Evolutionary conservation across 2,113 vertebrate genomes (phyloP).

Genomic region (Arvicanthis niloticus): DNA sequence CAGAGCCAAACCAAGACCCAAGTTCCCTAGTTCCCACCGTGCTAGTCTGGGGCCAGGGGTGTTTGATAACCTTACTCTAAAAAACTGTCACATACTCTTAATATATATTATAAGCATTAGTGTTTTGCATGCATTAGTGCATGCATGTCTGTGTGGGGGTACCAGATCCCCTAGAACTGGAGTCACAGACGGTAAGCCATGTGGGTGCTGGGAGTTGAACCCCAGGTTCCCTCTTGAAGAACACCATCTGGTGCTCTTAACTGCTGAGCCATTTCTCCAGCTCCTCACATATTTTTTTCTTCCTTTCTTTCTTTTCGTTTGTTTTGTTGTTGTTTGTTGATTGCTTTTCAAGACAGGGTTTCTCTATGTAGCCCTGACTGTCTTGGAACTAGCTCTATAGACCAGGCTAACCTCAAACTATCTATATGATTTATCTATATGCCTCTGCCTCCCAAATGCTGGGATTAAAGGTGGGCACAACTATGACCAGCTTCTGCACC

Average conservation of each 20-base stretch:
- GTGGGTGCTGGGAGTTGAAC: neutral
- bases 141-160: neutral
- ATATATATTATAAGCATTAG: neutral
- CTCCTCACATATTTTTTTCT: no score
- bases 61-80: neutral
- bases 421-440: no score
- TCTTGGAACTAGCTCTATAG: no score
- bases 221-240: neutral
- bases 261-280: neutral
- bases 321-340: no score
- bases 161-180: neutral
- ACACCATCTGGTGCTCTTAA: neutral
- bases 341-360: no score
- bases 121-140: neutral
- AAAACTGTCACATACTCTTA: neutral
- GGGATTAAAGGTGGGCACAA: no score
- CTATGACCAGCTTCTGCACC: no score
- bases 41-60: neutral
- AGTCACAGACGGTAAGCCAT: neutral
- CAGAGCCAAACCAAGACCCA: neutral
- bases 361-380: no score
- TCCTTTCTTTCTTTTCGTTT: no score
- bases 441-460: no score
- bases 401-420: no score
- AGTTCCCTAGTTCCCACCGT: neutral